Percentiles rank a stretch among this genome's conserved stretches.
phyloP scores from a whole-genome alignment of 2,113 vertebrate genomes.

The Philantomba maxwellii region DNA sequence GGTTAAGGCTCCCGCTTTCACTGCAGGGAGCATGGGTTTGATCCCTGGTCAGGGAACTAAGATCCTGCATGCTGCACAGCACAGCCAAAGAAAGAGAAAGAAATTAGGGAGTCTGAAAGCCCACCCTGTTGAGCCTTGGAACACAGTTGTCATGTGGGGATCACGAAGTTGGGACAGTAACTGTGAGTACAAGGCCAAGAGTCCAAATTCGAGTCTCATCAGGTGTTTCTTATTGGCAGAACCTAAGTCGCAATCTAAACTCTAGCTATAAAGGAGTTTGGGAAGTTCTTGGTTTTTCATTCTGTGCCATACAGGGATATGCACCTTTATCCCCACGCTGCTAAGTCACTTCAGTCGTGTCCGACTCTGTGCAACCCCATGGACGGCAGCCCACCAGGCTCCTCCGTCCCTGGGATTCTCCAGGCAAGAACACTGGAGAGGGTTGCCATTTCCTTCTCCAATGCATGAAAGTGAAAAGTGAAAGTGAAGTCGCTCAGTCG shows the following conservation, averaged over 20 bases:
- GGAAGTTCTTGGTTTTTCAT: neutral
- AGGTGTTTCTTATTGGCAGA: neutral
- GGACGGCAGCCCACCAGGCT: too few relatives aligned
- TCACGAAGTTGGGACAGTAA: neutral
- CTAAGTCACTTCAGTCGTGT: too few relatives aligned
- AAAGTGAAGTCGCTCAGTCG: too few relatives aligned
- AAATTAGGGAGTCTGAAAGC: neutral
- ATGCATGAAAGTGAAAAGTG: too few relatives aligned
- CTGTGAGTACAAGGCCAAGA: neutral
- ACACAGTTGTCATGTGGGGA: neutral
- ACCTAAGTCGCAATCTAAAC: neutral
- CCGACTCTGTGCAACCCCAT: too few relatives aligned
- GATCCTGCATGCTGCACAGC: neutral
- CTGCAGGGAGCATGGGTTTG: neutral
- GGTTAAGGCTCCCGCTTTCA: neutral
- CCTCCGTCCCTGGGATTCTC: too few relatives aligned
- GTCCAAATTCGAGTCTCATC: neutral
- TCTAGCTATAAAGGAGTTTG: neutral
- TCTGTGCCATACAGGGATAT: neutral
- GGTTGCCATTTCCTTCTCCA: too few relatives aligned
- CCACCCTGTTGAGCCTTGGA: neutral
- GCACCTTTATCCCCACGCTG: neutral
- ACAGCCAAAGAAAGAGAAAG: neutral
- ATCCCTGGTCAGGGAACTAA: neutral
- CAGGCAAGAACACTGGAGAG: too few relatives aligned